Percentiles rank a stretch among this genome's conserved stretches.
Evolutionary conservation across 2,888 invertebrate genomes (phyloP).

Genomic region (Hybos culiciformis): DNA sequence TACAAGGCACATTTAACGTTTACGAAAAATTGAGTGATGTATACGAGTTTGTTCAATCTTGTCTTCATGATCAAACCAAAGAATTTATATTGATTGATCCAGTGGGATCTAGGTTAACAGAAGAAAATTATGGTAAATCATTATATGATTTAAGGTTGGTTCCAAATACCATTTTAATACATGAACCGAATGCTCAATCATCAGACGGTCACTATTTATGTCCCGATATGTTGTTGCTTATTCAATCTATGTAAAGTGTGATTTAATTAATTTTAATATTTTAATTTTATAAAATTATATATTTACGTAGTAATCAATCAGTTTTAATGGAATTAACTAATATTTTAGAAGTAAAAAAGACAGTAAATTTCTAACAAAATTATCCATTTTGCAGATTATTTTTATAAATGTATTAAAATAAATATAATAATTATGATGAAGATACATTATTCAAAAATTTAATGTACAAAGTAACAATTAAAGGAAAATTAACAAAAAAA

Average conservation of each 20-base stretch:
- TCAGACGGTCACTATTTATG: constrained; percentile 50
- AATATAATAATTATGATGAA: no score
- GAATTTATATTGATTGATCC: constrained; percentile 58
- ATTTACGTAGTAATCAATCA: no score
- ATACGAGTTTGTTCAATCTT: constrained; percentile 66
- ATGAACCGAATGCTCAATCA: constrained; percentile 50
- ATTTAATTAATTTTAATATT: background rate
- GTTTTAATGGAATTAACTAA: no score
- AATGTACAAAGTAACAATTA: no score
- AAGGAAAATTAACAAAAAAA: no score
- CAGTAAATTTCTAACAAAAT: no score
- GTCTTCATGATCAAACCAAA: constrained; percentile 50
- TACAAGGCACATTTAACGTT: constrained; percentile 78
- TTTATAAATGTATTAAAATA: no score
- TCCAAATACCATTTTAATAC: constrained; percentile 69
- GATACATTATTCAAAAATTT: no score
- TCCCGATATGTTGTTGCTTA: constrained; percentile 60
- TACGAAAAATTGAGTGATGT: constrained; percentile 62
- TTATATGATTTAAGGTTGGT: constrained; percentile 61
- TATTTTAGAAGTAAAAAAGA: no score
- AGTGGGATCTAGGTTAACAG: constrained; percentile 44
- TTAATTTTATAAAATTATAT: no score
- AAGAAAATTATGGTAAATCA: constrained; percentile 55
- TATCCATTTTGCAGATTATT: no score
- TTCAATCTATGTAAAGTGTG: constrained; percentile 36